A percentile compares a stretch with the other conserved stretches of the same genome.
phyloP scores from a whole-genome alignment of 2,888 invertebrate species.

The Lamproptera curius region DNA sequence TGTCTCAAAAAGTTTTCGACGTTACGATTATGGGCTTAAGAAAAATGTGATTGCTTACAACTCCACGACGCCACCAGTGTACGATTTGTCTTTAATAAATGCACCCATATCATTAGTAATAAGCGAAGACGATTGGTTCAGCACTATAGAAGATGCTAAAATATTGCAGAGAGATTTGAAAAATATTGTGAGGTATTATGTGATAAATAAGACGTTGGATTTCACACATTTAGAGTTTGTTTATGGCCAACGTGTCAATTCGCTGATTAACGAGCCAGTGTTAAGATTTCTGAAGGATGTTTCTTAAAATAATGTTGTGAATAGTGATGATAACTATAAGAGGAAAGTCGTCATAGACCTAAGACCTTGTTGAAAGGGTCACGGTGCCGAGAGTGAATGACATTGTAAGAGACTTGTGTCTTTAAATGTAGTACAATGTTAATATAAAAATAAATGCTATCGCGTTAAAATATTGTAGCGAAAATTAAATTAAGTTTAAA shows the following conservation, averaged over 20 bases:
- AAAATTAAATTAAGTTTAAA: too few species aligned
- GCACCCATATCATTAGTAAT: constrained; percentile 49
- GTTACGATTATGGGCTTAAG: constrained; percentile 48
- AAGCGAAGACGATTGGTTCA: constrained; percentile 60
- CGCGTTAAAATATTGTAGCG: too few species aligned
- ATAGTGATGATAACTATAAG: neutral
- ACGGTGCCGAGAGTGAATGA: too few species aligned
- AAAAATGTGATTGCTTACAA: constrained; percentile 44
- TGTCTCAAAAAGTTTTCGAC: constrained; percentile 48
- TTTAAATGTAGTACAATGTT: too few species aligned
- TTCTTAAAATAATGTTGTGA: neutral
- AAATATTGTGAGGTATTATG: constrained; percentile 40
- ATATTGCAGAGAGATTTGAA: constrained; percentile 41
- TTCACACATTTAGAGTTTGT: constrained; percentile 64
- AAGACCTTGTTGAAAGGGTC: too few species aligned
- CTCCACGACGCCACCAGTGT: constrained; percentile 44
- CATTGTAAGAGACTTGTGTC: too few species aligned
- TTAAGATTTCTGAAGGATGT: constrained; percentile 35
- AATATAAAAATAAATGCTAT: too few species aligned
- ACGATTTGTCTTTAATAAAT: constrained; percentile 45
- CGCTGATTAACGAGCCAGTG: constrained; percentile 48
- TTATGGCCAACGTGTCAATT: constrained; percentile 52
- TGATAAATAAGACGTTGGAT: constrained; percentile 45
- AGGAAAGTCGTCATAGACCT: too few species aligned
- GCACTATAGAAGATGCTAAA: constrained; percentile 44